These are phyloP conservation scores for Drosophila lini DNA, from an alignment of 1,140 invertebrate genomes.

Conservation along the genomic window DNA sequence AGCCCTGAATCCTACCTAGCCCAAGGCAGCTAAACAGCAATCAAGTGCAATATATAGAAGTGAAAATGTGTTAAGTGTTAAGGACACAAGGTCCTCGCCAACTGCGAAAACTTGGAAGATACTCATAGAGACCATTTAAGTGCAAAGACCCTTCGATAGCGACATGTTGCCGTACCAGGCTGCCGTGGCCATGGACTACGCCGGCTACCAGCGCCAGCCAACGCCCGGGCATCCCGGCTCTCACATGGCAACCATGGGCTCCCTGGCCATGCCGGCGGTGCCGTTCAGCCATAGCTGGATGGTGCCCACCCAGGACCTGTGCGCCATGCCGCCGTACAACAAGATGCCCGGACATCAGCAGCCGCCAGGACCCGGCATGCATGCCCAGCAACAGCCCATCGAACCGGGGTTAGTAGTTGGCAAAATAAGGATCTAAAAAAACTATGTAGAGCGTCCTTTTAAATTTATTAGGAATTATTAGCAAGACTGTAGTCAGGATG, in stretches of 20 bases:
- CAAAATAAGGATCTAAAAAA: not conserved
- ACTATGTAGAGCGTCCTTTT: no score
- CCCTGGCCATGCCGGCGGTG: slow-evolving; percentile 86
- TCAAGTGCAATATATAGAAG: slow-evolving; percentile 60
- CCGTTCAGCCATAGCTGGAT: slow-evolving; percentile 96
- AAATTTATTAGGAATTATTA: no score
- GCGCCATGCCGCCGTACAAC: slow-evolving; percentile 91
- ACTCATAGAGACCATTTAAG: not conserved
- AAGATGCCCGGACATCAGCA: slow-evolving; percentile 87
- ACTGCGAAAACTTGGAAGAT: slow-evolving; percentile 3
- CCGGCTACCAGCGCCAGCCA: slow-evolving; percentile 90
- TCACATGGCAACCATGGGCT: slow-evolving; percentile 85
- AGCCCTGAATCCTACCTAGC: slow-evolving; percentile 19
- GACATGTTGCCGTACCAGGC: slow-evolving; percentile 94
- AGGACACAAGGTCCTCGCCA: slow-evolving; percentile 13
- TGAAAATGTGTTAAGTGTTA: slow-evolving; percentile 59
- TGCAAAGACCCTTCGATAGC: not conserved
- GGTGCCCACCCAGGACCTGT: slow-evolving; percentile 94
- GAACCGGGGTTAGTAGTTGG: slow-evolving; percentile 94
- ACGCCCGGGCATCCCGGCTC: slow-evolving; percentile 86
- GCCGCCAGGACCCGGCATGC: slow-evolving; percentile 84
- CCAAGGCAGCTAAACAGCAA: slow-evolving; percentile 11
- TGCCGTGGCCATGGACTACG: slow-evolving; percentile 95
- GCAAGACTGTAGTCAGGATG: no score
- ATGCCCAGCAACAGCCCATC: slow-evolving; percentile 90